phyloP scores from a whole-genome alignment of 92 coral and sea anemone genomes.

The Bergia sp. region DNA sequence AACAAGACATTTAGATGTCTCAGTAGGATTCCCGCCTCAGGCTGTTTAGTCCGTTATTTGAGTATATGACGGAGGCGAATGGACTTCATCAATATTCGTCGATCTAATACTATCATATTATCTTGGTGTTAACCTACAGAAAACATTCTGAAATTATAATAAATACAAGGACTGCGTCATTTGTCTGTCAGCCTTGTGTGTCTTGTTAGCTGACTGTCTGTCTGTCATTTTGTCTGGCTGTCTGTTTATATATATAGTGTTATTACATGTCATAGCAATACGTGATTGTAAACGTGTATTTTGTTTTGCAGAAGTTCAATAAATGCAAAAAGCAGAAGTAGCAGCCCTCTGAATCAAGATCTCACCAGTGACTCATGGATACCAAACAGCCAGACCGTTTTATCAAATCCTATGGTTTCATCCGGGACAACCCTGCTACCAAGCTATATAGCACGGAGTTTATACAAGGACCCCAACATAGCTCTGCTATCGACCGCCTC shows the following conservation, averaged over 20 bases:
- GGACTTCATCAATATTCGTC: neutral
- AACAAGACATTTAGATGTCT: too few species aligned
- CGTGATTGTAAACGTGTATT: neutral
- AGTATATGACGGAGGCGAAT: too few species aligned
- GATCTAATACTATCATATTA: neutral
- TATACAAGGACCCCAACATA: constrained; percentile 43
- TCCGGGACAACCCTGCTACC: constrained; percentile 11
- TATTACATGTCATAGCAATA: too few species aligned
- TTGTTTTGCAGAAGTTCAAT: neutral
- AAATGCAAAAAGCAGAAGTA: neutral
- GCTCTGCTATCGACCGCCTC: constrained; percentile 33
- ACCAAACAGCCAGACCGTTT: constrained; percentile 1
- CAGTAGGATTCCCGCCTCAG: too few species aligned
- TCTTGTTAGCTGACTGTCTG: neutral
- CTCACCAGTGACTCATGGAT: neutral
- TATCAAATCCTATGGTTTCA: constrained; percentile 16
- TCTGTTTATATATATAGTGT: neutral
- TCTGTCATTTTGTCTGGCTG: neutral
- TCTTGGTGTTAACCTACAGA: neutral
- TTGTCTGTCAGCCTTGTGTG: neutral
- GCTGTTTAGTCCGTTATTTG: too few species aligned
- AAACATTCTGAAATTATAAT: too few species aligned
- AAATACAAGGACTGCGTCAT: neutral
- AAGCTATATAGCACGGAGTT: constrained; percentile 36
- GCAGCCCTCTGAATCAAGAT: too few species aligned